Conservation (phyloP, 2,113 vertebrate species). For the Semicossyphus pulcher region DNA sequence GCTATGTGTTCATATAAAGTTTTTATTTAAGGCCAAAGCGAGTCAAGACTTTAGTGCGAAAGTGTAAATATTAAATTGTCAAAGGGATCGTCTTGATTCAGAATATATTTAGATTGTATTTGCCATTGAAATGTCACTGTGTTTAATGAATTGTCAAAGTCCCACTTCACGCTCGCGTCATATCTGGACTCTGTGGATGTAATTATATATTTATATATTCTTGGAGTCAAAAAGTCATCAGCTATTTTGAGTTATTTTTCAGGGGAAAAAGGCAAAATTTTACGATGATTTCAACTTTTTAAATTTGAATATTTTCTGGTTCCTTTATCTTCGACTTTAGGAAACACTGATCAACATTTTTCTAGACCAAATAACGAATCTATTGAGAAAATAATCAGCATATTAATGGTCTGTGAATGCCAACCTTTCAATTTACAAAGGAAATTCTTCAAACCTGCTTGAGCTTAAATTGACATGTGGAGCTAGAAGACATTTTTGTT, state of each 20-base stretch:
- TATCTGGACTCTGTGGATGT: conserved; percentile 50
- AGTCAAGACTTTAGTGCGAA: conserved; percentile 39
- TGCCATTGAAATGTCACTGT: conserved; percentile 72
- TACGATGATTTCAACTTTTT: too few relatives aligned
- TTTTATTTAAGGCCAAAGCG: conserved; percentile 77
- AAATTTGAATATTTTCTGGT: too few relatives aligned
- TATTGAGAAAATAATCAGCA: background rate
- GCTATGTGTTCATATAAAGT: conserved; percentile 57
- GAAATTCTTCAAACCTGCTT: too few relatives aligned
- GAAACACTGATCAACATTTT: background rate
- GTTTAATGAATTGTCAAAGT: conserved; percentile 68
- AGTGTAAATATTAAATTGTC: conserved; percentile 69
- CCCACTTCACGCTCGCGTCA: conserved; percentile 43
- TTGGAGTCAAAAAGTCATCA: too few relatives aligned
- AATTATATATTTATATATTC: background rate
- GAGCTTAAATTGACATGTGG: too few relatives aligned
- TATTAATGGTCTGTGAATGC: too few relatives aligned
- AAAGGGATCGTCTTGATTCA: conserved; percentile 64
- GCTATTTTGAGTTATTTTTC: too few relatives aligned
- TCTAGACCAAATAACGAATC: background rate
- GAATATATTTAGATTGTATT: conserved; percentile 74
- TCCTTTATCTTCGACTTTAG: background rate
- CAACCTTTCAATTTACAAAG: too few relatives aligned
- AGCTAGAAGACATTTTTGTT: background rate
- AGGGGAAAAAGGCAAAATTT: too few relatives aligned